Evolutionary conservation across 2,888 invertebrate genomes (phyloP), one percentile per base, ranked within the genome.

Genomic region (Trissonchulus sp.): DNA sequence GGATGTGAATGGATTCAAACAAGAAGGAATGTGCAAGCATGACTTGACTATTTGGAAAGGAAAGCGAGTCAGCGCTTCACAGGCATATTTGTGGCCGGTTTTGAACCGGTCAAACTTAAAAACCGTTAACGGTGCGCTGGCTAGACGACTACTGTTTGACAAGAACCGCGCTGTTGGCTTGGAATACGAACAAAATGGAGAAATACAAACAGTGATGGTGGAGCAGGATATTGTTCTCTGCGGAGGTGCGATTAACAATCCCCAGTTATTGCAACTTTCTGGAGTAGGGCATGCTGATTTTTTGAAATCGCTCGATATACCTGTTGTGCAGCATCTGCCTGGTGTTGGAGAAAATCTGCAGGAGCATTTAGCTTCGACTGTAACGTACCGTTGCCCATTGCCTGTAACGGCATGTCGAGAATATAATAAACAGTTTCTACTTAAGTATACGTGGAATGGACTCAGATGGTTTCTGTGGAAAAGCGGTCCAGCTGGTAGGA

Each of bases 181-280:
- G 15, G 86, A 86, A 23, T 38, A 28, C 8, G 38, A 3, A 2
- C 48, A 48, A 23, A 48, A 48, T 8, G 48, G 18, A 15, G n/a
- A n/a, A n/a, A n/a, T n/a, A n/a, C n/a, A n/a, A n/a, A n/a, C n/a
- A n/a, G n/a, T n/a, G n/a, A n/a, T n/a, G n/a, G n/a, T n/a, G n/a
- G 89, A 90, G 77, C 89, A 91, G 83, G 94, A 94, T 85, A 91
- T 97, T 0, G 91, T 97, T 72, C 83, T 97, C 0, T 92, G 93
- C 0, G 94, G 91, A 0, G 98, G 98, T 0, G 89, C 96, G 0
- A 89, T 99, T 0, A 96, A 95, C 83, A 92, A 95, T 0, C 94
- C 98, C 0, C 97, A 99, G 83, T 82, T 98, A 1, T 85, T n/a
- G n/a, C n/a, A n/a, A n/a, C n/a, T n/a, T n/a, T 38, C 38, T 31